Evolutionary conservation across 2,113 vertebrate genomes (phyloP), one percentile per base, ranked within the genome.

Genomic region (Reinhardtius hippoglossoides): DNA sequence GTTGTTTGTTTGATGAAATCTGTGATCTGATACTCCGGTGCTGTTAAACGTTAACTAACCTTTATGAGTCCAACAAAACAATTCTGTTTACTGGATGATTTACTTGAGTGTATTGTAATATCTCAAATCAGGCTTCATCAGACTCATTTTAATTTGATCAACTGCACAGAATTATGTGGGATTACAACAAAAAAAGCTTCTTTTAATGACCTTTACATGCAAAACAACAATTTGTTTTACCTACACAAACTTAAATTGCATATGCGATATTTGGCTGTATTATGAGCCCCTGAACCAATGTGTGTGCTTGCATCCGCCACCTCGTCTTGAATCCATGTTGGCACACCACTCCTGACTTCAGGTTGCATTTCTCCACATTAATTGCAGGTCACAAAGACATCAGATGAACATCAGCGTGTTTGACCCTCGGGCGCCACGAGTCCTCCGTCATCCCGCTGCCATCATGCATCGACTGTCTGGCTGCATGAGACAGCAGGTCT

Each of bases 401-500:
- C 20, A 54, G 20, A 54, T 54, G 18, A 54, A 5, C 20, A 54
- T 54, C 50, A 20, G 9, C 7, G 7, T 54, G 13, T 48, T 48
- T 18, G 13, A 15, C 12, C 64, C 37, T 42, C 16, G 37, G 8
- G 23, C n/a, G 37, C 37, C 56, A 58, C 16, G 27, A 48, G 44
- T 48, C 15, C 44, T 62, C 54, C 26, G 52, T 84, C 63, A 86
- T 18, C 13, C 21, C 7, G 5, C 48, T 42, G 16, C 58, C 57
- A 61, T 62, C 40, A 13, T 3, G 40, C 71, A 67, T 56, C 24
- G 52, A 77, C 23, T 44, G 58, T 50, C 50, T 37, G 23, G 24
- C 64, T 54, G 76, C 61, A 42, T 68, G 46, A 65, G 68, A 59
- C 71, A 71, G 66, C 69, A 75, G 21, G 40, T 78, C 71, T 77